Percentiles rank a stretch among this genome's conserved stretches.
These are phyloP conservation scores for Stictocephala bisonia DNA, from an alignment of 2,888 invertebrate genomes.

Conservation along the genomic window DNA sequence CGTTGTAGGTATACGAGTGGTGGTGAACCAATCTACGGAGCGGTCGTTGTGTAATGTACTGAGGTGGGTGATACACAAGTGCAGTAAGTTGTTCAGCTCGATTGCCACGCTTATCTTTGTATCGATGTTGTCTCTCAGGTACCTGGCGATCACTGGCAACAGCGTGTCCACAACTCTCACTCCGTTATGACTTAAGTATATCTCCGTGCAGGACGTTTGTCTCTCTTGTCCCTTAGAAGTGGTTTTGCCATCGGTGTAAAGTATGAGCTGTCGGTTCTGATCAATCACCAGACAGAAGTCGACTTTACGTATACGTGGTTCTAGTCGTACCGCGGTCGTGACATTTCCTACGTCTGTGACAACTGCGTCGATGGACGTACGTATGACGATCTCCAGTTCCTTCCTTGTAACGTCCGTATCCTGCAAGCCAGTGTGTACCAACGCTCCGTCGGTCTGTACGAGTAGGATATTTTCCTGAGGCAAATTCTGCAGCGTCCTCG, in stretches of 20 bases:
- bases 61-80: background rate
- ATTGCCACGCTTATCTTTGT: background rate
- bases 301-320: too few relatives aligned
- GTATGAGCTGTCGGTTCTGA: background rate
- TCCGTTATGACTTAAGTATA: background rate
- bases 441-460: background rate
- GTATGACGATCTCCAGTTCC: too few relatives aligned
- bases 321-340: too few relatives aligned
- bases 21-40: background rate
- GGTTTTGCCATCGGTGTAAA: background rate
- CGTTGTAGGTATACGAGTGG: background rate
- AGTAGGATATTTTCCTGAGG: background rate
- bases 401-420: too few relatives aligned
- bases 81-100: background rate
- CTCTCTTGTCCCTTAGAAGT: background rate
- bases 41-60: background rate
- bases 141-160: background rate
- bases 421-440: too few relatives aligned
- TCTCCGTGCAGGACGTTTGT: background rate
- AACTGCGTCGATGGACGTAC: too few relatives aligned
- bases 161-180: background rate
- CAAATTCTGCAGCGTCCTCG: background rate
- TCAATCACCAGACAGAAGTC: too few relatives aligned
- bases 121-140: background rate
- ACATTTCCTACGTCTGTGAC: too few relatives aligned